A percentile compares a stretch with the other conserved stretches of the same genome.
Conservation (phyloP, 2,113 vertebrate species). For the Colossoma macropomum region DNA sequence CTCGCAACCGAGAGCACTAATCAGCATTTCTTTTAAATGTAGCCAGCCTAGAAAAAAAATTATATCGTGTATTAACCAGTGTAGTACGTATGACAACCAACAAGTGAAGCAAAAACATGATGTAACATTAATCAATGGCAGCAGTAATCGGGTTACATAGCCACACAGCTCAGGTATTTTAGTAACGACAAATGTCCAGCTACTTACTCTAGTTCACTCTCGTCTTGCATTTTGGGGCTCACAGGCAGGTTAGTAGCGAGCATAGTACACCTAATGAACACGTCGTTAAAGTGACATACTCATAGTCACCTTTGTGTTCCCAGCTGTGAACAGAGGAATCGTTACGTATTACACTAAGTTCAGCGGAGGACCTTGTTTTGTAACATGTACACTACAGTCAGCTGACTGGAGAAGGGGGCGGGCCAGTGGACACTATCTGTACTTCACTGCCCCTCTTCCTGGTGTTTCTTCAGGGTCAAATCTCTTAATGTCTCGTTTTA, state of each 20-base stretch:
- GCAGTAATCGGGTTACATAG: not conserved
- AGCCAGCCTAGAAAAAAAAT: too few relatives aligned
- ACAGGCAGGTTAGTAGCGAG: constrained; percentile 57
- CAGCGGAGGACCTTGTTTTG: constrained; percentile 60
- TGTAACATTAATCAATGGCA: not conserved
- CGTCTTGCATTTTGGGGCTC: constrained; percentile 63
- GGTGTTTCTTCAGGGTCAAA: too few relatives aligned
- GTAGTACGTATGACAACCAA: too few relatives aligned
- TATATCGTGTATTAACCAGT: too few relatives aligned
- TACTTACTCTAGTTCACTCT: constrained; percentile 77
- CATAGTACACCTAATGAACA: constrained; percentile 30
- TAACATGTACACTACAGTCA: constrained; percentile 64
- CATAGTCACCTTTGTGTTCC: not conserved
- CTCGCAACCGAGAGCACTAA: too few relatives aligned
- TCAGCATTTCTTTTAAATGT: too few relatives aligned
- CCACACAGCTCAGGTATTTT: not conserved
- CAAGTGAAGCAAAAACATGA: not conserved
- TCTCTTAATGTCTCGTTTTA: too few relatives aligned
- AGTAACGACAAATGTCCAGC: not conserved
- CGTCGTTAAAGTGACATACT: not conserved
- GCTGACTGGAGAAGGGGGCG: constrained; percentile 47
- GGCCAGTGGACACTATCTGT: not conserved
- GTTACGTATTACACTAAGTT: not conserved
- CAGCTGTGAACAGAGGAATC: not conserved
- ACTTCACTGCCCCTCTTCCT: too few relatives aligned